phyloP scores from a whole-genome alignment of 2,113 vertebrate species.

The Proteles cristata region DNA sequence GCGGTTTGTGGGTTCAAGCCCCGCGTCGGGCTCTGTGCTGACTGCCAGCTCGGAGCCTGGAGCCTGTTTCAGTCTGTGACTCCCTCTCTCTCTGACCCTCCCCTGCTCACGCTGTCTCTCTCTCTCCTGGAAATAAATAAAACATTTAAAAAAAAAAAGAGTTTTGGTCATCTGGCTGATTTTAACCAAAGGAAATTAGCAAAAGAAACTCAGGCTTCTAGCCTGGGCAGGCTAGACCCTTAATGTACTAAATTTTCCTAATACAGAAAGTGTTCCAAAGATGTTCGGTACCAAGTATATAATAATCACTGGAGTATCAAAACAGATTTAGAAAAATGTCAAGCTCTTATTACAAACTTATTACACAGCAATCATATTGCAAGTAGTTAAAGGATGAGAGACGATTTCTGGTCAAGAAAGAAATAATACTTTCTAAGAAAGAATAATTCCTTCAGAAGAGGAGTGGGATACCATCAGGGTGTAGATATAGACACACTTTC shows the following conservation, averaged over 20 bases:
- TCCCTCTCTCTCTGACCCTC: too few relatives aligned
- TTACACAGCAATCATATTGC: neutral
- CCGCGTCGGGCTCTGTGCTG: too few relatives aligned
- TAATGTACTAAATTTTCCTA: neutral
- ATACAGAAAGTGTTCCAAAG: neutral
- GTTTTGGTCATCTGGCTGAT: neutral
- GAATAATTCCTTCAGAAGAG: neutral
- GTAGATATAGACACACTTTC: neutral
- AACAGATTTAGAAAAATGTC: neutral
- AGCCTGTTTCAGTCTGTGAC: too few relatives aligned
- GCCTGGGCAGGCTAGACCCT: neutral
- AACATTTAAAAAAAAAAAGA: too few relatives aligned
- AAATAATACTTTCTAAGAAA: constrained; percentile 23
- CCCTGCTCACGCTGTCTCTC: too few relatives aligned
- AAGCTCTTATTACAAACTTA: neutral
- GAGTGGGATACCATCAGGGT: neutral
- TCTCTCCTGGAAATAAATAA: too few relatives aligned
- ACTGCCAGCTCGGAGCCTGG: too few relatives aligned
- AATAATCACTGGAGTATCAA: neutral
- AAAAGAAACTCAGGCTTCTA: neutral
- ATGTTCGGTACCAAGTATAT: neutral
- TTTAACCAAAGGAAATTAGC: neutral
- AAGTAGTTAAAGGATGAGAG: neutral
- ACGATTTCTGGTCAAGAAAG: neutral
- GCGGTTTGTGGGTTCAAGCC: too few relatives aligned